These are phyloP conservation scores for Elymnias hypermnestra DNA, from an alignment of 1,140 invertebrate genomes.

Conservation along the genomic window DNA sequence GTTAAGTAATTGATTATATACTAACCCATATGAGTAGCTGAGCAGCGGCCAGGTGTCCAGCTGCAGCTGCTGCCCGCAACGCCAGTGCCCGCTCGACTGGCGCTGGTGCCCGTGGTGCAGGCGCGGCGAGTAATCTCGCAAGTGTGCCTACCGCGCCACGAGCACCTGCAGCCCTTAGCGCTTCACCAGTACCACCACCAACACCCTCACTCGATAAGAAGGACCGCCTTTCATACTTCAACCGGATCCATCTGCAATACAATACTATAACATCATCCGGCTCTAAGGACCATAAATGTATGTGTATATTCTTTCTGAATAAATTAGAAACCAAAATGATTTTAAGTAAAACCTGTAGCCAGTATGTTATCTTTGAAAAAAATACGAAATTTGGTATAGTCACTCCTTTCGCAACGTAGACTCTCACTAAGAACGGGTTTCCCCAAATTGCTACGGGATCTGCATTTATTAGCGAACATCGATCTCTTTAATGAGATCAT, in stretches of 20 bases:
- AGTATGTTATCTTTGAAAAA: not conserved
- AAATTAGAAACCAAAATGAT: too few relatives aligned
- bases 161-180: slow-evolving; percentile 35
- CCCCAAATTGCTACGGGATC: too few relatives aligned
- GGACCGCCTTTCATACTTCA: slow-evolving; percentile 61
- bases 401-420: too few relatives aligned
- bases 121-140: slow-evolving; percentile 37
- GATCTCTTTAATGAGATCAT: too few relatives aligned
- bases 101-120: slow-evolving; percentile 55
- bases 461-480: too few relatives aligned
- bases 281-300: too few relatives aligned
- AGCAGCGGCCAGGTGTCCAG: slow-evolving; percentile 92
- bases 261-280: too few relatives aligned
- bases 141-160: slow-evolving; percentile 38
- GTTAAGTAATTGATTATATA: too few relatives aligned
- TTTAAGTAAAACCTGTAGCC: not conserved
- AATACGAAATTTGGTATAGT: too few relatives aligned
- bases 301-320: too few relatives aligned
- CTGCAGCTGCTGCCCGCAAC: slow-evolving; percentile 91
- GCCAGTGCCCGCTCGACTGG: slow-evolving; percentile 66
- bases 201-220: slow-evolving; percentile 37
- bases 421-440: too few relatives aligned
- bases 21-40: slow-evolving; percentile 95
- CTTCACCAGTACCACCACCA: slow-evolving; percentile 22
- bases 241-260: slow-evolving; percentile 49